Percentiles rank a stretch among this genome's conserved stretches.
Evolutionary conservation across 1,140 invertebrate genomes (phyloP).

Genomic region (Drosophila watanabei): DNA sequence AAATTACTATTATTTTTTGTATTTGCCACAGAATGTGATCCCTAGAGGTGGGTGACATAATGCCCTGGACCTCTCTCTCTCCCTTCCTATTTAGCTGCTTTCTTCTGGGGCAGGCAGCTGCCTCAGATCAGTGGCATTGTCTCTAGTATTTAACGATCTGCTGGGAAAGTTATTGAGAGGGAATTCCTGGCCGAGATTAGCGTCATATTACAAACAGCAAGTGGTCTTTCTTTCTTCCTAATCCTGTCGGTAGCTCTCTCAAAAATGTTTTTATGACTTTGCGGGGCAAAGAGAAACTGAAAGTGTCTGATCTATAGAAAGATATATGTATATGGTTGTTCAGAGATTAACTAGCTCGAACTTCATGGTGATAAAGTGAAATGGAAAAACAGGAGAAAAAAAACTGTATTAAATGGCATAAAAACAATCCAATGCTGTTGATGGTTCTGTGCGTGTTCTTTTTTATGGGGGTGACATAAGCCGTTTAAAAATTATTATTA

Average conservation of each 20-base stretch:
- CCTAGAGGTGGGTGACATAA: slow-evolving; percentile 55
- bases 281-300: slow-evolving; percentile 47
- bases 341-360: slow-evolving; percentile 56
- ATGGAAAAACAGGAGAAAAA: slow-evolving; percentile 17
- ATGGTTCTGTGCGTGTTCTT: slow-evolving; percentile 31
- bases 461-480: slow-evolving; percentile 62
- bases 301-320: slow-evolving; percentile 37
- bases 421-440: slow-evolving; percentile 9
- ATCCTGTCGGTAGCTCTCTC: slow-evolving; percentile 45
- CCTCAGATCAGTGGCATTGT: slow-evolving; percentile 46
- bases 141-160: slow-evolving; percentile 51
- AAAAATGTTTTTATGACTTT: slow-evolving; percentile 66
- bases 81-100: background rate
- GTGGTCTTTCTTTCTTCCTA: slow-evolving; percentile 39
- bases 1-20: slow-evolving; percentile 38
- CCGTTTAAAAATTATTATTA: slow-evolving; percentile 36
- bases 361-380: slow-evolving; percentile 21
- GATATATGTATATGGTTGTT: background rate
- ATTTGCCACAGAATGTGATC: slow-evolving; percentile 27
- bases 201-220: slow-evolving; percentile 78
- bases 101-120: slow-evolving; percentile 41
- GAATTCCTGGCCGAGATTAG: slow-evolving; percentile 71
- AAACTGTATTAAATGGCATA: slow-evolving; percentile 32
- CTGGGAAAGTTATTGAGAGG: slow-evolving; percentile 62
- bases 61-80: slow-evolving; percentile 11